Conservation (phyloP, 2,888 invertebrate genomes). For the Sinotaia quadrata region DNA sequence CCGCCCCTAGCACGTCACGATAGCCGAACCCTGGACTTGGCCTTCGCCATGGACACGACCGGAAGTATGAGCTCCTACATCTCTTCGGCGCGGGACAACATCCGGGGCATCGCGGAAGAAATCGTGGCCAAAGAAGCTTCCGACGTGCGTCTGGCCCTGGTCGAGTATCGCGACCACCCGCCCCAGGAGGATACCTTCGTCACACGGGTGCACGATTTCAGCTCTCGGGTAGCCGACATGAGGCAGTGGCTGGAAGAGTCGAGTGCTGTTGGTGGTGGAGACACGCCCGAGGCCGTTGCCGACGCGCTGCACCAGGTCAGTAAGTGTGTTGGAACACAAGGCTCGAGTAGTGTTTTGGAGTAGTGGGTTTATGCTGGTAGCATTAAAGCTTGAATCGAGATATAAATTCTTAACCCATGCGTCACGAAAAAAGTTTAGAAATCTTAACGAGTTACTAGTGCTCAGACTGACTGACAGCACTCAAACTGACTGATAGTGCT, state of each 20-base stretch:
- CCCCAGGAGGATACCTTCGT: constrained; percentile 63
- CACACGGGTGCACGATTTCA: constrained; percentile 65
- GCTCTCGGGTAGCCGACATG: constrained; percentile 57
- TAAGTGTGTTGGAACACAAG: too few relatives aligned
- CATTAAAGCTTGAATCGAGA: too few relatives aligned
- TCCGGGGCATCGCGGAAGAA: constrained; percentile 61
- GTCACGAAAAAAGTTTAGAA: too few relatives aligned
- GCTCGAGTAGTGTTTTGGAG: too few relatives aligned
- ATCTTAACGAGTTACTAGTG: too few relatives aligned
- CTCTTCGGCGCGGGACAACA: constrained; percentile 55
- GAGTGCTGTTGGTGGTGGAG: constrained; percentile 62
- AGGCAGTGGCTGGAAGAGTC: constrained; percentile 58
- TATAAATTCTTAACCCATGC: too few relatives aligned
- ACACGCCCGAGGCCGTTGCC: constrained; percentile 65
- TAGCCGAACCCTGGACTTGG: constrained; percentile 60
- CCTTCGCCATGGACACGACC: constrained; percentile 63
- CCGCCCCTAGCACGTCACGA: constrained; percentile 53
- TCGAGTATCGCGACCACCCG: constrained; percentile 68
- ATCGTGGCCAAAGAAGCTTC: constrained; percentile 63
- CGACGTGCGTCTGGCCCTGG: constrained; percentile 62
- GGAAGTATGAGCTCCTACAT: constrained; percentile 68
- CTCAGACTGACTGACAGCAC: too few relatives aligned
- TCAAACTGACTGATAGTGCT: too few relatives aligned
- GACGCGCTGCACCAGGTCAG: constrained; percentile 59
- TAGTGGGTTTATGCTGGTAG: too few relatives aligned